Evolutionary conservation across 2,113 vertebrate species (phyloP), one percentile per base, ranked within the genome.

Genomic region (Leptosomus discolor): DNA sequence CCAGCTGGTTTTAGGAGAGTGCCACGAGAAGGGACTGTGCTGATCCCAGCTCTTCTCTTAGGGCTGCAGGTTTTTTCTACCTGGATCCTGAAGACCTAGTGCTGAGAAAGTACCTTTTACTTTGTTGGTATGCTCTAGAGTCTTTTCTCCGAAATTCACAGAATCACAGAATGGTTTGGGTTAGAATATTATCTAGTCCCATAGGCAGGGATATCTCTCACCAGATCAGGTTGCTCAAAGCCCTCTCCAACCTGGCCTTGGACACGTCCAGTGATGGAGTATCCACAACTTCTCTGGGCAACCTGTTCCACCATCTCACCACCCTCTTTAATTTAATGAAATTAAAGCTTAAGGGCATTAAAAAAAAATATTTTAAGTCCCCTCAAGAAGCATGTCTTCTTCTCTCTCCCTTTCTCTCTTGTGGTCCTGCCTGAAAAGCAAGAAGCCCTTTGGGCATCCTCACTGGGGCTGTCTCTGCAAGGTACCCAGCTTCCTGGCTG

Each of bases 401-500:
- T 67, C 26, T 51, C 29, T 87, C 24, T 69, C 19, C 5, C 23
- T 65, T 34, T 79, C 18, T 92, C n/a, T 54, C 21, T 57, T 45
- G 14, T 2, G 5, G 17, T 56, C 48, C 26, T 78, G 14, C 20
- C 60, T 81, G 30, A 56, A 94, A 81, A 89, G 26, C 32, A 86
- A 68, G 45, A 71, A 58, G 23, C 13, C 5, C 37, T 90, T 73
- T 1, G 4, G 19, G 12, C 15, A 39, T 63, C 24, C 22, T 64
- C 34, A 27, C 4, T 1, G 2, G 24, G 16, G 17, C 51, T 46
- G 24, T 27, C 18, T 86, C 37, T 58, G 21, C 4, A 2, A 46
- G 30, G 11, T 9, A 41, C 14, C 14, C 2, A 8, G 11, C n/a
- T 70, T 83, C 46, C 58, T 5, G 2, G 23, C 0, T 5, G 34